A percentile compares a stretch with the other conserved stretches of the same genome.
These are phyloP conservation scores for Pseudochirops cupreus DNA, from an alignment of 2,797 vertebrate species.

Conservation along the genomic window DNA sequence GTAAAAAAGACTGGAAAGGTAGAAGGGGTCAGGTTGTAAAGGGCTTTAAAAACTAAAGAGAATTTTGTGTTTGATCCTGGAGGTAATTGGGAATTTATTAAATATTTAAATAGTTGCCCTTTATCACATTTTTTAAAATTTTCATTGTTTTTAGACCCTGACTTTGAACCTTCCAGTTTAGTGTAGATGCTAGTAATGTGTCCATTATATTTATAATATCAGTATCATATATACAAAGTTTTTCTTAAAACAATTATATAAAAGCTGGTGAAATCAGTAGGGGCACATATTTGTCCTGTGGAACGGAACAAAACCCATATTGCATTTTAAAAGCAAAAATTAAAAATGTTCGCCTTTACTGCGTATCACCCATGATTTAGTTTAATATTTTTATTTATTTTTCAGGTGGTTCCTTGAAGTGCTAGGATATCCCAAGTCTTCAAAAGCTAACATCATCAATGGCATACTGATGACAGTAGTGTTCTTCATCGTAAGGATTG, in stretches of 20 bases:
- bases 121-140: neutral
- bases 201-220: slow-evolving; percentile 11
- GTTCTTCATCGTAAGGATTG: slow-evolving; percentile 96
- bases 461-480: slow-evolving; percentile 95
- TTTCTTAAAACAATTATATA: slow-evolving; percentile 13
- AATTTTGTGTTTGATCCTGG: neutral
- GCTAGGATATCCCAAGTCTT: slow-evolving; percentile 95
- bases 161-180: slow-evolving; percentile 12
- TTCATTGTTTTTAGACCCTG: slow-evolving; percentile 12
- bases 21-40: neutral
- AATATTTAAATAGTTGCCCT: neutral
- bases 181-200: slow-evolving; percentile 21
- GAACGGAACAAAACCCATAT: neutral
- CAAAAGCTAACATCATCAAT: slow-evolving; percentile 94
- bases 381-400: slow-evolving; percentile 37
- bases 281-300: neutral
- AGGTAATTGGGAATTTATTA: neutral
- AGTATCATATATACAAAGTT: neutral
- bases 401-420: slow-evolving; percentile 99
- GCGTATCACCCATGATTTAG: neutral
- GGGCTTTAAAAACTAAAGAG: neutral
- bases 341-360: neutral
- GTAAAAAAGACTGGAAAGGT: neutral
- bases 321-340: slow-evolving; percentile 43
- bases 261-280: neutral